Evolutionary conservation across 2,888 invertebrate species (phyloP), one percentile per base, ranked within the genome.

Genomic region (Calliphora vomitoria): DNA sequence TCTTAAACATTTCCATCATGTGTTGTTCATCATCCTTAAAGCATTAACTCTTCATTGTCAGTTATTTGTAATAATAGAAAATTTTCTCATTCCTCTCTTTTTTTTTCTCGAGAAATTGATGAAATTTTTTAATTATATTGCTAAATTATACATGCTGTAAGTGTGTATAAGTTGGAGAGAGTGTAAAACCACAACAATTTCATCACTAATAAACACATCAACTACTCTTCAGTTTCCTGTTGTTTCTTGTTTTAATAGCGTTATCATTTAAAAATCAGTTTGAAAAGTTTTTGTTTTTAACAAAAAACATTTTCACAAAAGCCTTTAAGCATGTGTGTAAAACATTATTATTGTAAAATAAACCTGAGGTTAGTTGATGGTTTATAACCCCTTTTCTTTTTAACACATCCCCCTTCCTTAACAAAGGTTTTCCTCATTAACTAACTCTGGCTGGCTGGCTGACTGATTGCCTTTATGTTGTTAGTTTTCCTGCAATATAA

Each of bases 161-260:
- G 38, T 41, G 66, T 41, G 31, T 58, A 53, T 25, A 25, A 1
- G 25, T 25, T 25, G 1, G 25, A 25, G 25, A 25, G 25, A 53
- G 60, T 64, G 44, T 62, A 47, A 75, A 81, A 53, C 85, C 85
- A 64, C 85, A 85, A 81, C 85, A 85, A 76, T 81, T 85, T 81
- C 55, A 83, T 83, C 71, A 78, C 71, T 64, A 44, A 11, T 35
- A 62, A 69, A 69, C 47, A 35, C 35, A 41, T 44, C 53, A 10
- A 31, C 53, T 15, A 4, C 13, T 11, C 25, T 58, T 58, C 13
- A 13, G 31, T 58, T 31, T 55, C 35, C 38, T 38, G 8, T 44
- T 2, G 13, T 44, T 55, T 38, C n/a, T 6, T n/a, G 79, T 38
- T 35, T 58, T 20, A 58, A 8, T 25, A 44, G 8, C 60, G 41